Conservation (phyloP, 2,113 vertebrate species). For the Callopanchax toddi region DNA sequence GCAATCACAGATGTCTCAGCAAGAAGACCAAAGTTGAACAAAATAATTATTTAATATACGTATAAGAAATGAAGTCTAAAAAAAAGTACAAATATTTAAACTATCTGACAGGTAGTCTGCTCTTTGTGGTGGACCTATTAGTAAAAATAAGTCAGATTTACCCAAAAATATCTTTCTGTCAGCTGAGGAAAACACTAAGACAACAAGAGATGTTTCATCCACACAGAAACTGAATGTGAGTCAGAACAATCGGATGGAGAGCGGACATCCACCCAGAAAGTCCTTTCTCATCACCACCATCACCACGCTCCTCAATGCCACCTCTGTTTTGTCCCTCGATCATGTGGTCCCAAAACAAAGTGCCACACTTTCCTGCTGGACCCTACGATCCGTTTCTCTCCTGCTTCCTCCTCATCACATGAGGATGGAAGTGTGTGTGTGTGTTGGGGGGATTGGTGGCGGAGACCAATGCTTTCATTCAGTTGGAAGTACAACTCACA, state of each 20-base stretch:
- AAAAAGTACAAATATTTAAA: no score
- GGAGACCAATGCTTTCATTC: constrained; percentile 42
- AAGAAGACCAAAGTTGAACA: no score
- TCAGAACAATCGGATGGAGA: constrained; percentile 32
- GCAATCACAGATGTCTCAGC: no score
- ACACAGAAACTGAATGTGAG: constrained; percentile 17
- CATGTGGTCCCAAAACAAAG: constrained; percentile 65
- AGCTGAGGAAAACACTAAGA: constrained; percentile 22
- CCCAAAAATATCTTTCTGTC: no score
- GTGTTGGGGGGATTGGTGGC: constrained; percentile 27
- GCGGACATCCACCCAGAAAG: constrained; percentile 5
- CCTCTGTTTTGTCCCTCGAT: constrained; percentile 52
- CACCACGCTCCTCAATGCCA: constrained; percentile 45
- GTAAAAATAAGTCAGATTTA: no score
- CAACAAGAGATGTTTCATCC: constrained; percentile 5
- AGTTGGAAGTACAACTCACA: constrained; percentile 47
- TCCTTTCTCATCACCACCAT: constrained; percentile 7
- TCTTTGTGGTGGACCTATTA: no score
- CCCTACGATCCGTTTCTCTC: constrained; percentile 36
- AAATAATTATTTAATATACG: no score
- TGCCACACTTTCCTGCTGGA: constrained; percentile 49
- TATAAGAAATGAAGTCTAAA: no score
- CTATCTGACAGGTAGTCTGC: no score
- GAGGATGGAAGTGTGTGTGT: constrained; percentile 36
- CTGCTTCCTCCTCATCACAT: constrained; percentile 63